Evolutionary conservation across 1,140 invertebrate species (phyloP).

Genomic region (Heliothis subflexa): DNA sequence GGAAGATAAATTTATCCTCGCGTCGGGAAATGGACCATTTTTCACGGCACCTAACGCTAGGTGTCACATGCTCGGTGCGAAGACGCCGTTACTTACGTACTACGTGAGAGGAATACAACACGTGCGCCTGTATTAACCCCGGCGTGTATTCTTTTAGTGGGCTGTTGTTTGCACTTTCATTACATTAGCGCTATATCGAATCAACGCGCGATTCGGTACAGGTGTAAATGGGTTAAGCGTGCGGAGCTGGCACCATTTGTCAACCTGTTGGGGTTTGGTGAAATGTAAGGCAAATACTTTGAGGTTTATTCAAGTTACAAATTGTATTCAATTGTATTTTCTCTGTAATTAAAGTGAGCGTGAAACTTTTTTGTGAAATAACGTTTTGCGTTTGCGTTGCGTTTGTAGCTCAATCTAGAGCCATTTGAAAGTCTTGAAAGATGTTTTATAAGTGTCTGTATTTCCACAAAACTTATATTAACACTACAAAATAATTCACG

Average conservation of each 20-base stretch:
- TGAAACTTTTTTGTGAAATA: background rate
- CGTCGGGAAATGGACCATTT: conserved; percentile 83
- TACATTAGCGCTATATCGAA: conserved; percentile 46
- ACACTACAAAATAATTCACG: background rate
- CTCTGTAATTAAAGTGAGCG: conserved; percentile 9
- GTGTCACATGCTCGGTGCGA: conserved; percentile 81
- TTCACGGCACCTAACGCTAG: conserved; percentile 85
- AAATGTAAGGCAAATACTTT: conserved; percentile 15
- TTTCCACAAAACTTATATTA: background rate
- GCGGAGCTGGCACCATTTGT: conserved; percentile 13
- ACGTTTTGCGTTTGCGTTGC: background rate
- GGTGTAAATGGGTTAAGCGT: conserved; percentile 31
- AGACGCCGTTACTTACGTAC: conserved; percentile 82
- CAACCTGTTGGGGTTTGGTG: conserved; percentile 21
- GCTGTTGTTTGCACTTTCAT: conserved; percentile 69
- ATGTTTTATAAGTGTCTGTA: background rate
- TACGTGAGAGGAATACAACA: conserved; percentile 80
- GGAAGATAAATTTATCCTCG: conserved; percentile 82
- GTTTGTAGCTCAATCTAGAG: background rate
- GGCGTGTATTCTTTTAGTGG: conserved; percentile 71
- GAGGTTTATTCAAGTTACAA: conserved; percentile 3
- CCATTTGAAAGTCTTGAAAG: background rate
- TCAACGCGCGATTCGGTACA: conserved; percentile 47
- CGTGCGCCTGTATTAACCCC: conserved; percentile 74
- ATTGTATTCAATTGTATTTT: conserved; percentile 1